Base-by-base conservation (phyloP, 2,113 vertebrate species). In the Festucalex cinctus region DNA sequence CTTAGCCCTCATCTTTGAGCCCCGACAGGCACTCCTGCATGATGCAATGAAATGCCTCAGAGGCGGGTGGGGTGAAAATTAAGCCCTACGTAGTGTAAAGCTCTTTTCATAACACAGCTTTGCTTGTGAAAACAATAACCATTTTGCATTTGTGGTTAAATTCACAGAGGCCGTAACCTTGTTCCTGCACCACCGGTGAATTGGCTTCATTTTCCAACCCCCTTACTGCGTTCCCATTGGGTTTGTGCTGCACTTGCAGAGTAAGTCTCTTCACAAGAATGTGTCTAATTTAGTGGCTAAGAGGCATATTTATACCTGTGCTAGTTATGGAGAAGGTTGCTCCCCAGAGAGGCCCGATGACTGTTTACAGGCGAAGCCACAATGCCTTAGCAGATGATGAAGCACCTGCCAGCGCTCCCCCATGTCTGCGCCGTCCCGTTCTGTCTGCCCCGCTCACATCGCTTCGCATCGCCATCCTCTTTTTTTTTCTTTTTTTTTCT, bases 231-330 rank as follows among this genome's bases (percentile, higher is more conserved):
- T 58, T 70, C 79, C 84, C 80, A 69, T 79, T 71, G 75, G 87
- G 80, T 84, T 78, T 84, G 77, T 81, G 84, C 82, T 75, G 79
- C 72, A 74, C 86, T 81, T 77, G 81, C 82, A 78, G 83, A 85
- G 73, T 66, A 78, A 77, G 82, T 77, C 78, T 80, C 70, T 74
- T 81, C 71, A 74, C 80, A 80, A 83, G 85, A 86, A 86, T 86
- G 80, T 89, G 82, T 90, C 89, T 92, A 93, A 93, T 94, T 93
- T 92, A 92, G 93, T 91, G 83, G 78, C 85, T 91, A 91, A 92
- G 92, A 85, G 86, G 88, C 90, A 88, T 73, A 94, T 95, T 95
- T 94, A 95, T 92, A 89, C 90, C 90, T 91, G 85, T 85, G 88
- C 91, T 94, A 91, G 90, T 91, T 91, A 91, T 86, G 90, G 86